phyloP scores from a whole-genome alignment of 37 sponge, comb jelly and placozoan genomes.

The Spongilla lacustris region DNA sequence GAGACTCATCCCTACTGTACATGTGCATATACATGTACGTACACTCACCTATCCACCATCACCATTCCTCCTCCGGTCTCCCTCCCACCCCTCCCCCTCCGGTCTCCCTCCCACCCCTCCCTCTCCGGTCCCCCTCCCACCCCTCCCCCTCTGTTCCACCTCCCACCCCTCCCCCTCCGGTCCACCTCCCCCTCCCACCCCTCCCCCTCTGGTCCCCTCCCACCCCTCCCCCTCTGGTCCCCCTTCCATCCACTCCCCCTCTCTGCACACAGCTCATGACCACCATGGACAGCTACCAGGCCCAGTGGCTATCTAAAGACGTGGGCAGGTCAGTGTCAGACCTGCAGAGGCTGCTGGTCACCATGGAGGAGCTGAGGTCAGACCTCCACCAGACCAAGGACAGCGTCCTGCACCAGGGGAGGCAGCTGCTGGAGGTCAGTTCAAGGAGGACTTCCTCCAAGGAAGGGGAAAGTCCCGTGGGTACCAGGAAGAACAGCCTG shows the following conservation, averaged over 20 bases:
- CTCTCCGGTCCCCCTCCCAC: background rate
- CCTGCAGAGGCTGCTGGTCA: background rate
- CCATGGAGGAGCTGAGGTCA: conserved; percentile 10
- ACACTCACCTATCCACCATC: conserved; percentile 3
- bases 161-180: conserved; percentile 9
- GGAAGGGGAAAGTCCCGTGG: background rate
- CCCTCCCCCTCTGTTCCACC: conserved; percentile 24
- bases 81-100: conserved; percentile 13
- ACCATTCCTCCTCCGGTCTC: background rate
- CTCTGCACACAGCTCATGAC: conserved; percentile 19
- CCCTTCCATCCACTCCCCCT: background rate
- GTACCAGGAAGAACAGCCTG: background rate
- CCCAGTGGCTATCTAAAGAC: conserved; percentile 29
- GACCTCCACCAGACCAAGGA: conserved; percentile 32
- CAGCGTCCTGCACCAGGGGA: conserved; percentile 34
- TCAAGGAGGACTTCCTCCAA: background rate
- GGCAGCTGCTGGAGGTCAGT: conserved; percentile 13
- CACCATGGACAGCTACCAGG: conserved; percentile 40
- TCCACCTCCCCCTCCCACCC: conserved; percentile 1
- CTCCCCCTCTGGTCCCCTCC: background rate
- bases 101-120: conserved; percentile 15
- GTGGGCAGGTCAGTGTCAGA: conserved; percentile 5
- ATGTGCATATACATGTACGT: background rate
- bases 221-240: background rate
- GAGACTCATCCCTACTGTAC: no score